These are phyloP conservation scores for Scelioninae gen. 1 DNA, from an alignment of 2,888 invertebrate species.

Conservation along the genomic window DNA sequence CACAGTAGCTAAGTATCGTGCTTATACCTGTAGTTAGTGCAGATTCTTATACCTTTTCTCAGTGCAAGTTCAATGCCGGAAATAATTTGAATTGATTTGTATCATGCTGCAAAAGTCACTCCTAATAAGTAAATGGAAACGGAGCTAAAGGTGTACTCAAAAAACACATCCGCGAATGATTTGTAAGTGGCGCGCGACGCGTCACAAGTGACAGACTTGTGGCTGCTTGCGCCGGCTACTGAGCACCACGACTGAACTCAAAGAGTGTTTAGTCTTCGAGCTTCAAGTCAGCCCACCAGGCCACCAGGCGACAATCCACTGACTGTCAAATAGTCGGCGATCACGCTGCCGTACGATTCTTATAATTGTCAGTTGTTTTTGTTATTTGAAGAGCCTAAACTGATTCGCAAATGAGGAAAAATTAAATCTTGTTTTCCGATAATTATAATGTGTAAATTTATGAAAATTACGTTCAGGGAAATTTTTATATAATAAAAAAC, in stretches of 20 bases:
- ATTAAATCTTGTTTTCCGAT: too few relatives aligned
- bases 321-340: too few relatives aligned
- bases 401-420: too few relatives aligned
- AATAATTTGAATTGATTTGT: background rate
- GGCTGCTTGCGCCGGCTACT: slow-evolving; percentile 33
- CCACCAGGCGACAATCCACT: slow-evolving; percentile 5
- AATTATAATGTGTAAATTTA: too few relatives aligned
- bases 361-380: too few relatives aligned
- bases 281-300: slow-evolving; percentile 2
- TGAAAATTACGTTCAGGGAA: too few relatives aligned
- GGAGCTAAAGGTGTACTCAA: background rate
- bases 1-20: too few relatives aligned
- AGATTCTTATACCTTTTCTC: background rate
- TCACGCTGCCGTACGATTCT: too few relatives aligned
- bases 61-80: background rate
- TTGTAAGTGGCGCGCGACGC: slow-evolving; percentile 22
- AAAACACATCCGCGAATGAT: background rate
- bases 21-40: too few relatives aligned
- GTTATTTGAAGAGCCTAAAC: too few relatives aligned
- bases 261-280: slow-evolving; percentile 1
- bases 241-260: slow-evolving; percentile 14
- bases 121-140: background rate
- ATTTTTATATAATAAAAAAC: too few relatives aligned
- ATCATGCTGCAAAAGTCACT: background rate
- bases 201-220: slow-evolving; percentile 19